Evolutionary conservation across 2,797 vertebrate species (phyloP).

Genomic region (Alcedo atthis): DNA sequence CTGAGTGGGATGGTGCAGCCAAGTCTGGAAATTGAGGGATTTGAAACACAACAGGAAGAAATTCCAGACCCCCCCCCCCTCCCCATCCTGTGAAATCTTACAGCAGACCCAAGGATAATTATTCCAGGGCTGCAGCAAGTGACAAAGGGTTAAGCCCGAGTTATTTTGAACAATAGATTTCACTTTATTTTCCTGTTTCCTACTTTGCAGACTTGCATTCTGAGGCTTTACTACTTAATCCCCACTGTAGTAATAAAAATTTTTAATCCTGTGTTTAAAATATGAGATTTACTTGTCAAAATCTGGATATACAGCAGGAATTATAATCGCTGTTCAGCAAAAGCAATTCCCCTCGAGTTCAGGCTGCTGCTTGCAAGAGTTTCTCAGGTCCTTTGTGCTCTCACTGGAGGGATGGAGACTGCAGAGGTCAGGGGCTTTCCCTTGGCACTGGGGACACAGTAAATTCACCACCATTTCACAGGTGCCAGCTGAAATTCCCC

Average conservation of each 20-base stretch:
- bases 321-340: slow-evolving; percentile 73
- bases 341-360: slow-evolving; percentile 47
- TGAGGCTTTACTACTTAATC: slow-evolving; percentile 72
- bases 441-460: not conserved
- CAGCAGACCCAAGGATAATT: not conserved
- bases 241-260: slow-evolving; percentile 87
- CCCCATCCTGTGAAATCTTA: slow-evolving; percentile 10
- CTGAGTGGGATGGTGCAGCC: not conserved
- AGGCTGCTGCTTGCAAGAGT: not conserved
- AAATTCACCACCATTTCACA: not conserved
- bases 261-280: slow-evolving; percentile 91
- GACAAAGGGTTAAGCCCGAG: slow-evolving; percentile 52
- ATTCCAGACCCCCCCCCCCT: slow-evolving; percentile 25
- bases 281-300: slow-evolving; percentile 89
- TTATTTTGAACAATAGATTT: slow-evolving; percentile 63
- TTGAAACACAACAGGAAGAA: slow-evolving; percentile 47
- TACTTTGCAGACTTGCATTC: slow-evolving; percentile 63
- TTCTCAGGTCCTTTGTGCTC: slow-evolving; percentile 44
- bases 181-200: slow-evolving; percentile 62
- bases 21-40: slow-evolving; percentile 50
- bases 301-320: slow-evolving; percentile 81
- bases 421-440: slow-evolving; percentile 3
- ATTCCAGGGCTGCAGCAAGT: not conserved
- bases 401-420: not conserved
- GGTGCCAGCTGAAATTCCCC: not conserved